Evolutionary conservation across 64 coral and sea anemone species (phyloP).

Genomic region (Montipora sp.): DNA sequence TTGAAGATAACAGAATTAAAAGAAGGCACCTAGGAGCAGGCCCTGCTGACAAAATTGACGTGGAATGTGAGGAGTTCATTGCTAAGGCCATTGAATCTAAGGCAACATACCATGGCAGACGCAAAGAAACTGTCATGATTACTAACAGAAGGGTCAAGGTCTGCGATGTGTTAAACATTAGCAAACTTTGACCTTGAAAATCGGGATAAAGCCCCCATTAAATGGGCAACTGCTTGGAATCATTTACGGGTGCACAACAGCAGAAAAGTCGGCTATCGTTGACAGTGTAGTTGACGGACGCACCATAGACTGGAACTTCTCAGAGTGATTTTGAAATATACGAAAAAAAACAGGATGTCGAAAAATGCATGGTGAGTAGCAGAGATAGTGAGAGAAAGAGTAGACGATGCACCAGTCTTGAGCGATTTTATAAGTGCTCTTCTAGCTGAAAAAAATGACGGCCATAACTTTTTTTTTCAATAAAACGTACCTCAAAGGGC

Average conservation of each 20-base stretch:
- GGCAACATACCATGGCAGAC: slow-evolving; percentile 69
- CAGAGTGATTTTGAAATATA: slow-evolving; percentile 49
- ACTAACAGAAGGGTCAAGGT: slow-evolving; percentile 71
- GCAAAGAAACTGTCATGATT: slow-evolving; percentile 70
- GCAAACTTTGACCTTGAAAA: slow-evolving; percentile 56
- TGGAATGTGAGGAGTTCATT: slow-evolving; percentile 69
- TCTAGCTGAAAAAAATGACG: slow-evolving; percentile 17
- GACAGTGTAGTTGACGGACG: slow-evolving; percentile 69
- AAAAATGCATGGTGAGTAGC: slow-evolving; percentile 26
- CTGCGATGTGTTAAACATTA: slow-evolving; percentile 44
- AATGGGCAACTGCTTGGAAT: slow-evolving; percentile 68
- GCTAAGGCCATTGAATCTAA: slow-evolving; percentile 79
- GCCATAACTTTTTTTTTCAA: slow-evolving; percentile 36
- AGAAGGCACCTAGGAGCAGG: slow-evolving; percentile 20
- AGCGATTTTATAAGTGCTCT: slow-evolving; percentile 11
- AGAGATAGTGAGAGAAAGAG: slow-evolving; percentile 24
- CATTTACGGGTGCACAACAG: slow-evolving; percentile 8
- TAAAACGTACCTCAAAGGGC: neutral
- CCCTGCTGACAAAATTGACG: slow-evolving; percentile 22
- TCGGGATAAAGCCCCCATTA: slow-evolving; percentile 27
- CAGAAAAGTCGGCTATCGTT: slow-evolving; percentile 58
- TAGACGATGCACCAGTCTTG: slow-evolving; percentile 46
- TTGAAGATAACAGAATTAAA: slow-evolving; percentile 62
- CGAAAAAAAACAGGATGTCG: slow-evolving; percentile 42
- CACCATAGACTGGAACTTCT: slow-evolving; percentile 62